A percentile compares a stretch with the other conserved stretches of the same genome.
Evolutionary conservation across 2,888 invertebrate species (phyloP).

Genomic region (Stratiomys singularior): DNA sequence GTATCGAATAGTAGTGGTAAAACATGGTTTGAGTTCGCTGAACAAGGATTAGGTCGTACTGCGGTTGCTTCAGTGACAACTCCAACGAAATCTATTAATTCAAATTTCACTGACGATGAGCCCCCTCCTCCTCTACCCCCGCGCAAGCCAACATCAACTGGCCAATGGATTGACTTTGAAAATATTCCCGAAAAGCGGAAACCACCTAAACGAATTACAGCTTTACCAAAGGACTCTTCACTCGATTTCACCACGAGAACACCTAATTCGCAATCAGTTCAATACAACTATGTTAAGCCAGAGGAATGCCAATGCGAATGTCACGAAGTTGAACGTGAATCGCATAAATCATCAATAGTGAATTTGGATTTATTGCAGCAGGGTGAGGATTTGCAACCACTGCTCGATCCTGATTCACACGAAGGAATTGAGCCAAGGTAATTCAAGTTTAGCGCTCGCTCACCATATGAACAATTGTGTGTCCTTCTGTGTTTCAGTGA

Average conservation of each 20-base stretch:
- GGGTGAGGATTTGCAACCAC: conserved; percentile 67
- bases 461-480: neutral
- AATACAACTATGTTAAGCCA: conserved; percentile 85
- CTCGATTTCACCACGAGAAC: conserved; percentile 53
- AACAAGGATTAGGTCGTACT: conserved; percentile 68
- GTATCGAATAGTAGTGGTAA: conserved; percentile 66
- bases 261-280: conserved; percentile 59
- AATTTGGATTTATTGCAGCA: conserved; percentile 62
- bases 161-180: conserved; percentile 87
- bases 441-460: neutral
- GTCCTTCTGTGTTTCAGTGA: conserved; percentile 61
- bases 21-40: conserved; percentile 73
- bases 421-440: conserved; percentile 63
- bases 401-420: conserved; percentile 64
- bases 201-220: conserved; percentile 84
- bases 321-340: conserved; percentile 70
- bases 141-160: conserved; percentile 61
- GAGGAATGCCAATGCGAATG: conserved; percentile 90
- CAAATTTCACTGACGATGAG: conserved; percentile 54
- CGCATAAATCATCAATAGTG: conserved; percentile 57
- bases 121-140: conserved; percentile 67
- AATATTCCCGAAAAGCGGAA: conserved; percentile 86
- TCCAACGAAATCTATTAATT: conserved; percentile 40
- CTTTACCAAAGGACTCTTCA: conserved; percentile 71
- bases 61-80: conserved; percentile 61